Conservation (phyloP, 2,888 invertebrate genomes). For the Nasonia oneida region DNA sequence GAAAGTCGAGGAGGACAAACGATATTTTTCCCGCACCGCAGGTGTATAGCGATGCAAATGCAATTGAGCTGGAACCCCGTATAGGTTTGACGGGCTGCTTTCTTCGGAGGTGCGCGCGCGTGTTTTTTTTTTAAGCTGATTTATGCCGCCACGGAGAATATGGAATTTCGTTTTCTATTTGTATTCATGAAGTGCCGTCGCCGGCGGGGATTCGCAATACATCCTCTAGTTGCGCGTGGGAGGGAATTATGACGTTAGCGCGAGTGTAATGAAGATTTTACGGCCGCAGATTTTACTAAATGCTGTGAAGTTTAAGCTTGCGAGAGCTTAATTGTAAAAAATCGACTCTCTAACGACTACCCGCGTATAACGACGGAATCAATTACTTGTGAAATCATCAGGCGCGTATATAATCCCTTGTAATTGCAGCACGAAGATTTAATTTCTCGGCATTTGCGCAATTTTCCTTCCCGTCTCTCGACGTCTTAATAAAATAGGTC, state of each 20-base stretch:
- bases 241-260: neutral
- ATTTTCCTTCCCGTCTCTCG: constrained; percentile 14
- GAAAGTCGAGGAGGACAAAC: too few relatives aligned
- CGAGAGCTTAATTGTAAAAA: too few relatives aligned
- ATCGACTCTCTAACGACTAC: too few relatives aligned
- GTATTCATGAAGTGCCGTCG: neutral
- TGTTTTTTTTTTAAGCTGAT: neutral
- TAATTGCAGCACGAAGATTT: constrained; percentile 28
- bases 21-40: too few relatives aligned
- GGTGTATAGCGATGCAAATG: neutral
- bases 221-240: neutral
- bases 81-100: neutral
- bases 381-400: neutral
- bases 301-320: too few relatives aligned
- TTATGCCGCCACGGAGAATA: neutral
- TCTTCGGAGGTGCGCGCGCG: neutral
- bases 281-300: too few relatives aligned
- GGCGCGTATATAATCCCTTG: neutral
- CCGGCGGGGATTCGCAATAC: neutral
- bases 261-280: neutral
- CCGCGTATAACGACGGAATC: neutral
- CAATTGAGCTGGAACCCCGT: neutral
- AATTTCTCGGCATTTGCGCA: constrained; percentile 25
- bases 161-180: constrained; percentile 5
- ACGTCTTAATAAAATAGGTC: constrained; percentile 13